Conservation (phyloP, 2,113 vertebrate genomes). For the Danionella cerebrum region DNA sequence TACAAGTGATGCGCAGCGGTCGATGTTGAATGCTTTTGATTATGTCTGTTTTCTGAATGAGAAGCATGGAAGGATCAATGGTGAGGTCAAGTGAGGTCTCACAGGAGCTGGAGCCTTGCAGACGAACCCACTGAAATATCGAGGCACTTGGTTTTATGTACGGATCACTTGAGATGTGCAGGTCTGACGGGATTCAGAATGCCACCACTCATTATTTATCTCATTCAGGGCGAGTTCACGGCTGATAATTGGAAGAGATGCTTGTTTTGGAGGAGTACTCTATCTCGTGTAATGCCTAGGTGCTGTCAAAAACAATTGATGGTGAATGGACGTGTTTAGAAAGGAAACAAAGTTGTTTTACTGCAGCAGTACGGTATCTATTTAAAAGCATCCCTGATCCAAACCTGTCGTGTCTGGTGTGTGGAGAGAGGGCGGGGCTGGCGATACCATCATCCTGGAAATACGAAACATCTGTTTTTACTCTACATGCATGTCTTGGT, state of each 20-base stretch:
- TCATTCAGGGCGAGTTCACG: not conserved
- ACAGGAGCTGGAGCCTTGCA: not conserved
- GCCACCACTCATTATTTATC: not conserved
- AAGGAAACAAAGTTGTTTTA: too few species aligned
- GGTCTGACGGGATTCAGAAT: not conserved
- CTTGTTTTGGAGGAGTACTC: not conserved
- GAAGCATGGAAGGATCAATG: not conserved
- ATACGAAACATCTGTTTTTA: too few species aligned
- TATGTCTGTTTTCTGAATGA: constrained; percentile 9
- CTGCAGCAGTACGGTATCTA: too few species aligned
- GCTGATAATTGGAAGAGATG: not conserved
- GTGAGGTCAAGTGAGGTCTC: not conserved
- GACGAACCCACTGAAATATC: not conserved
- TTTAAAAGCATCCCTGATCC: too few species aligned
- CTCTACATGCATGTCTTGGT: too few species aligned
- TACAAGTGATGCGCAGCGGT: not conserved
- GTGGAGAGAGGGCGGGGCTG: too few species aligned
- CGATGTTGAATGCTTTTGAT: constrained; percentile 7
- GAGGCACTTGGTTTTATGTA: not conserved
- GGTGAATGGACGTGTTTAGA: too few species aligned
- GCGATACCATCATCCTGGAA: too few species aligned
- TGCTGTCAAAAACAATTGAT: too few species aligned
- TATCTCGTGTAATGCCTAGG: not conserved
- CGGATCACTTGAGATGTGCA: not conserved
- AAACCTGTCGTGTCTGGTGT: too few species aligned